Evolutionary conservation across 2,888 invertebrate genomes (phyloP), one percentile per base, ranked within the genome.

Genomic region (Macroteleia sp.): DNA sequence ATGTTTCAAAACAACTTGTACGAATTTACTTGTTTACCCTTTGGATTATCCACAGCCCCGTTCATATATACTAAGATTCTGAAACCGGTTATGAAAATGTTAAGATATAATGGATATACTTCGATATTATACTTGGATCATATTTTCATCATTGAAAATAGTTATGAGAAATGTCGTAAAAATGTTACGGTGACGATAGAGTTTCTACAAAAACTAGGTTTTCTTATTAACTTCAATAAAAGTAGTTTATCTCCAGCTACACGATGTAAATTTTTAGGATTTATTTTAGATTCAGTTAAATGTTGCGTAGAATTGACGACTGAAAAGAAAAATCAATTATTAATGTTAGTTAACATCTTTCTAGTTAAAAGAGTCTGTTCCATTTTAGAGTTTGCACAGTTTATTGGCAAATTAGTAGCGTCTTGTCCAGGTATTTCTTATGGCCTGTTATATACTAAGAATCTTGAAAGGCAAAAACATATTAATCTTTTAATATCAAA

Each of bases 21-120:
- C 19, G 61, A 83, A n/a, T 81, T 80, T 64, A 57, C 36, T 3
- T 81, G 75, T 14, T 14, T 82, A 9, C 74, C 74, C 0, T 81
- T 81, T 32, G 74, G 77, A 0, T 36, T 14, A 14, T 36, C 12
- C 9, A 14, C 14, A 9, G 36, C 14, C 14, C 36, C 36, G 14
- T 14, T 36, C 8, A 9, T 12, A 36, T 36, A 14, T 36, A 36
- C 12, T 6, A 36, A 36, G 10, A 9, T 19, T 22, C 1, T 22
- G 52, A 52, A 52, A 52, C 3, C 16, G 19, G 10, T 25, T 25
- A 25, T 25, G 25, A 25, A 25, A 8, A 25, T 8, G 10, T 30
- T 34, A n/a, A n/a, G n/a, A n/a, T n/a, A n/a, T n/a, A n/a, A n/a
- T n/a, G n/a, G n/a, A n/a, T n/a, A n/a, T n/a, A n/a, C n/a, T n/a